Base-by-base conservation (phyloP, 2,113 vertebrate species). In the Catharus bicknelli region DNA sequence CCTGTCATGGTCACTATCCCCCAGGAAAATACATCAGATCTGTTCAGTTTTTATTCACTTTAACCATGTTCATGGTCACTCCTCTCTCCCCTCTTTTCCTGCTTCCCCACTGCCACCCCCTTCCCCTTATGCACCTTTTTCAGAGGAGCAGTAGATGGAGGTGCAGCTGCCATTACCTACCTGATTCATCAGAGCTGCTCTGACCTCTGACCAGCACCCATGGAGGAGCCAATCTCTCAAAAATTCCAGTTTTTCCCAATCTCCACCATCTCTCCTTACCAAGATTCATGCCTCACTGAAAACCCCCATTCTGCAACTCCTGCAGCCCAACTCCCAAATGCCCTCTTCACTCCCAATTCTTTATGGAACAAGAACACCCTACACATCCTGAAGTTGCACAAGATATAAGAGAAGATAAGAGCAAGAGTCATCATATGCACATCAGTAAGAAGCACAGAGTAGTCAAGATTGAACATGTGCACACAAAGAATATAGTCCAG, bases 341-440 rank as follows among this genome's bases (percentile, higher is more conserved):
- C 4, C 16, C 45, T 75, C 36, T 81, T 42, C 21, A 12, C 7
- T 26, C 14, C 32, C 14, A 3, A 27, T 19, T 43, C 79, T 86
- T 32, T 32, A 64, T 3, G 2, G 29, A 70, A 42, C 45, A 70
- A 47, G 45, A 73, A 75, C 5, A 62, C 15, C 30, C 54, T 59
- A 27, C 32, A 21, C 0, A 0, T 54, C 40, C 40, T 81, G 1
- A 68, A 53, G 27, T 0, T 36, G n/a, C n/a, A 54, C 26, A 30
- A 20, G 21, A 38, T 36, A 42, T 45, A 72, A 21, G 6, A 72
- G 18, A 13, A 63, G 67, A 10, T 7, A 32, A 51, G 16, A 3
- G 0, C n/a, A 51, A 50, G 34, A 86, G 32, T 27, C 30, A 10
- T 36, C 47, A 36, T 2, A 47, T 0, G 9, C 7, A 68, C 6